Evolutionary conservation across 2,113 vertebrate genomes (phyloP).

Genomic region (Chloebia gouldiae): DNA sequence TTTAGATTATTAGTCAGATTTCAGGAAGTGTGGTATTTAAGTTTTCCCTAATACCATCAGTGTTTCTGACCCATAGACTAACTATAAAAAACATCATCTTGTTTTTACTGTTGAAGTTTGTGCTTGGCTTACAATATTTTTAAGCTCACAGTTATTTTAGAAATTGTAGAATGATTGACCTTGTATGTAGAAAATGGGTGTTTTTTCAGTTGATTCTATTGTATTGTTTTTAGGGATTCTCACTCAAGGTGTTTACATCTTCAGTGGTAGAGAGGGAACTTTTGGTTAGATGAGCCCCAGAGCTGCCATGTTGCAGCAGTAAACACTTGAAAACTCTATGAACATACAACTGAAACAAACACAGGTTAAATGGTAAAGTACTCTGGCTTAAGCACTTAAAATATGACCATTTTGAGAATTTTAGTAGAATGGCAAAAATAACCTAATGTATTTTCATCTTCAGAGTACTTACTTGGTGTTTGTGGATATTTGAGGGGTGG

Average conservation of each 20-base stretch:
- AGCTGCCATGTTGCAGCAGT: background rate
- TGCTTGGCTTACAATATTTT: background rate
- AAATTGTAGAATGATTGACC: background rate
- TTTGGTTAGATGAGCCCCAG: background rate
- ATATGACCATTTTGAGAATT: background rate
- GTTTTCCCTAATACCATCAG: background rate
- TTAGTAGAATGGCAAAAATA: background rate
- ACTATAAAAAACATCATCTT: background rate
- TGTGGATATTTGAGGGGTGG: background rate
- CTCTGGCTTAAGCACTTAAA: background rate
- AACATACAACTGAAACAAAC: background rate
- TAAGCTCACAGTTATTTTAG: background rate
- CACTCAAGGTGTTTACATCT: background rate
- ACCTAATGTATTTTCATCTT: background rate
- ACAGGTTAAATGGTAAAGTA: background rate
- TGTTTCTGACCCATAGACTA: background rate
- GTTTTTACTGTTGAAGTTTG: background rate
- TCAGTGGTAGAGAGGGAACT: background rate
- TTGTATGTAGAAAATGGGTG: background rate
- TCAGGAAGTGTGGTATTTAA: background rate
- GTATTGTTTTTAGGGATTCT: background rate
- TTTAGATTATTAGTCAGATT: constrained; percentile 49
- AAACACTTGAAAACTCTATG: background rate
- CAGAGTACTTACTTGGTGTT: background rate
- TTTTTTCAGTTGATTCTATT: background rate